Evolutionary conservation across 1,140 invertebrate genomes (phyloP), one percentile per base, ranked within the genome.

Genomic region (Euschistus heros): DNA sequence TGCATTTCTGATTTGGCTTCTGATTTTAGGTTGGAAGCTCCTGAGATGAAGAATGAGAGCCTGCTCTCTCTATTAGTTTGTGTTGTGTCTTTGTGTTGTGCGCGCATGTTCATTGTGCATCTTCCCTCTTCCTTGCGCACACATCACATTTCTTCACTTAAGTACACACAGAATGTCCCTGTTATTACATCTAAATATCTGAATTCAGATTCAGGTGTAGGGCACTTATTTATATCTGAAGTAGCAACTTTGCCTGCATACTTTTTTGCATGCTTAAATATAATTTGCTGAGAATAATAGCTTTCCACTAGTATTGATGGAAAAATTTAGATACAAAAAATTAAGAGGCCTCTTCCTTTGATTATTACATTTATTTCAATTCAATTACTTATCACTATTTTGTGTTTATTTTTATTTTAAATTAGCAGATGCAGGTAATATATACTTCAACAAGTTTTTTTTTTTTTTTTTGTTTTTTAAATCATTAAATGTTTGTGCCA

Each of bases 1-100:
- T 26, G 50, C 54, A 44, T 62, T 46, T 46, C 44, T 47, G 61
- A 62, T 62, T 62, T 20, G 26, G 30, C 59, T 59, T 61, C 59
- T 61, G 59, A 61, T 66, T 66, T 61, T 66, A 66, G 64, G 64
- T 66, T 66, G 64, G 64, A 66, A 66, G 52, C 64, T 66, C 55
- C 64, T 66, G 42, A 22, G 64, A 50, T 66, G 64, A 66, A 18
- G 54, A 24, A 27, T 15, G 24, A 24, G 54, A 57, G 24, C 24
- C 54, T 24, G 5, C 27, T 64, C 18, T 50, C n/a, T 50, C 13
- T 33, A 64, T 64, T 64, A 52, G 20, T 54, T 64, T 42, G 24
- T 64, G 27, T 64, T 27, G 24, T 54, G 47, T 50, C 46, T 64
- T 64, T 54, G 27, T 20, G 37, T 64, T 24, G 13, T 42, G 50